Evolutionary conservation across 2,888 invertebrate species (phyloP).

Genomic region (Cephus nigrinus): DNA sequence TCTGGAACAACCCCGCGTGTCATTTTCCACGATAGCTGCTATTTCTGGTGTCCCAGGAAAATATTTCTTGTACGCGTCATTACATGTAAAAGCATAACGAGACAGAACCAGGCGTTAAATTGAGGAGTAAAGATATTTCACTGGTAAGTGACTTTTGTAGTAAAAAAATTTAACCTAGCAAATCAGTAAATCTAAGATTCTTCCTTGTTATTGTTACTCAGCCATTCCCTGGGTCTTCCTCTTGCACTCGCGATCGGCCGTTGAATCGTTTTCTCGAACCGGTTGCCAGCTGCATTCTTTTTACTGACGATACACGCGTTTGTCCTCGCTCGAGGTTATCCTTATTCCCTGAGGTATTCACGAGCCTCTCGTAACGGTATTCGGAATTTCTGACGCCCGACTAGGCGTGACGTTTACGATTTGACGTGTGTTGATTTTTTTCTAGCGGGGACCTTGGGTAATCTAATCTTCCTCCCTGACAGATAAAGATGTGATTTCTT

Average conservation of each 20-base stretch:
- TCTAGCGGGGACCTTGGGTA: conserved; percentile 17
- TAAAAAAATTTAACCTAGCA: background rate
- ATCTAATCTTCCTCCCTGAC: background rate
- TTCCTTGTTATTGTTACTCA: background rate
- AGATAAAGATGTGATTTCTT: background rate
- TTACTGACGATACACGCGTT: background rate
- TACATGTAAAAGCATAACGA: background rate
- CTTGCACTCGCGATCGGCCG: background rate
- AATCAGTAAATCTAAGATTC: background rate
- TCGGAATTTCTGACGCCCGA: conserved; percentile 31
- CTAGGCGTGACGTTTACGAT: conserved; percentile 35
- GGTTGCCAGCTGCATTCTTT: background rate
- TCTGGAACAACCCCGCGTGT: conserved; percentile 5
- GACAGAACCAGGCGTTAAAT: background rate
- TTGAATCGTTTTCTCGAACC: background rate
- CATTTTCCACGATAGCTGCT: background rate
- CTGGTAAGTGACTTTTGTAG: background rate
- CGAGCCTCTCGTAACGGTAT: conserved; percentile 27
- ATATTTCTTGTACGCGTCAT: background rate
- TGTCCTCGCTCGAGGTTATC: background rate
- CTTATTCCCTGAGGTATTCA: background rate
- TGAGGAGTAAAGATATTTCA: background rate
- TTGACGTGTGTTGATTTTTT: conserved; percentile 21
- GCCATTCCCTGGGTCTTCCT: background rate
- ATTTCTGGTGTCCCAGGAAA: background rate